phyloP scores from a whole-genome alignment of 2,888 invertebrate species.

The Polylopha cassiicola region DNA sequence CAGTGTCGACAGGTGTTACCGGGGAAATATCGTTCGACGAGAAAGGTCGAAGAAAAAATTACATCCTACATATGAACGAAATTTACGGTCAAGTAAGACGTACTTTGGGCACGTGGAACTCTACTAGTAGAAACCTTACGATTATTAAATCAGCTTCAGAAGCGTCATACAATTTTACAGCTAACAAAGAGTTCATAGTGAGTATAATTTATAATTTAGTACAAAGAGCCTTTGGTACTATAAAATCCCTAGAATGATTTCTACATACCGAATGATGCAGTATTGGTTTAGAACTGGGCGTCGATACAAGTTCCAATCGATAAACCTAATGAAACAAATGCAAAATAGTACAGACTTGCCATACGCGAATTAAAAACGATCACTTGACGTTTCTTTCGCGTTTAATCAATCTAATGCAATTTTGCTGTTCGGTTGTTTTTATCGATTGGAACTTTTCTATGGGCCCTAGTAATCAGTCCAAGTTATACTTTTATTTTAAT shows the following conservation, averaged over 20 bases:
- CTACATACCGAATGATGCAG: too few species aligned
- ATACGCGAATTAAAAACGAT: too few species aligned
- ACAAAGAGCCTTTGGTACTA: too few species aligned
- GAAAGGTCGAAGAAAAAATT: slow-evolving; percentile 81
- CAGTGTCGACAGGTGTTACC: slow-evolving; percentile 80
- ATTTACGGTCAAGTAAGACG: slow-evolving; percentile 42
- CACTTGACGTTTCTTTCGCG: too few species aligned
- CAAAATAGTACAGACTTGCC: too few species aligned
- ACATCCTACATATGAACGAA: slow-evolving; percentile 83
- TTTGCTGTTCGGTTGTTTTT: too few species aligned
- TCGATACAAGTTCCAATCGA: too few species aligned
- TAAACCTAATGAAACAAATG: too few species aligned
- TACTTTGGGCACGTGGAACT: slow-evolving; percentile 56
- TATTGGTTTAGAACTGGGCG: neutral
- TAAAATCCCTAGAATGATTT: too few species aligned
- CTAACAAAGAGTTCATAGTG: slow-evolving; percentile 82
- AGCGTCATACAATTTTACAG: slow-evolving; percentile 67
- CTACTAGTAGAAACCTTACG: slow-evolving; percentile 72
- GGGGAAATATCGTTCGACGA: slow-evolving; percentile 83
- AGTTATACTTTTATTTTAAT: neutral
- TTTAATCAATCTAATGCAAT: too few species aligned
- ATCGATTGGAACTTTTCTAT: too few species aligned
- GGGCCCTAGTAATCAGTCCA: neutral
- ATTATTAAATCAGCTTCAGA: slow-evolving; percentile 68
- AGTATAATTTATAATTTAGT: slow-evolving; percentile 28